Percentiles rank a stretch among this genome's conserved stretches.
Conservation (phyloP, 1,140 invertebrate species). For the Ooceraea biroi region DNA sequence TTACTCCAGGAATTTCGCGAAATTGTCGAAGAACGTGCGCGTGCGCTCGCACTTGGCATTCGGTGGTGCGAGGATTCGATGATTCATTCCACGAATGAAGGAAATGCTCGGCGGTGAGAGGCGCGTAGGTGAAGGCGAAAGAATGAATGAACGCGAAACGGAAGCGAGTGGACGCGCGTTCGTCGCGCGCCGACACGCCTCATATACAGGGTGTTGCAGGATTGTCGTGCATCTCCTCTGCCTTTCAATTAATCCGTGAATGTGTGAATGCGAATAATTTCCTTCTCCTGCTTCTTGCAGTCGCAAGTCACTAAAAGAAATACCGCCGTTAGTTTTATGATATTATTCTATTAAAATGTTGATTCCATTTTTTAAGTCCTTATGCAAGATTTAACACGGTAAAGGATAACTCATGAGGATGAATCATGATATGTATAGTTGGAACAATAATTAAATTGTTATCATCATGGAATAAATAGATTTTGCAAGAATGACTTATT, state of each 20-base stretch:
- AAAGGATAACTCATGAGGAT: no score
- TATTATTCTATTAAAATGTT: no score
- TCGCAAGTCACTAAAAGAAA: no score
- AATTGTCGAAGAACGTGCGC: slow-evolving; percentile 14
- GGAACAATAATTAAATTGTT: no score
- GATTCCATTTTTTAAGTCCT: no score
- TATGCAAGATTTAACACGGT: no score
- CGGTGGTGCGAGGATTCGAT: slow-evolving; percentile 51
- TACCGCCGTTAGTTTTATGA: no score
- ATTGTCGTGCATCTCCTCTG: background rate
- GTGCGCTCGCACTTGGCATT: background rate
- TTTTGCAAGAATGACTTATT: no score
- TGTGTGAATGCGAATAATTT: no score
- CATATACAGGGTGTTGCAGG: slow-evolving; percentile 21
- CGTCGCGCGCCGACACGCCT: slow-evolving; percentile 45
- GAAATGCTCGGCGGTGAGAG: slow-evolving; percentile 61
- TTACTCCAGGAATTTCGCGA: slow-evolving; percentile 2
- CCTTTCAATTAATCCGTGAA: background rate
- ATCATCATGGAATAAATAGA: no score
- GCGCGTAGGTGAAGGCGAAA: slow-evolving; percentile 68
- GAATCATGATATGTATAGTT: no score
- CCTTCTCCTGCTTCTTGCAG: no score
- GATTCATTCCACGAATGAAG: slow-evolving; percentile 68
- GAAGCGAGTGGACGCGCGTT: slow-evolving; percentile 68
- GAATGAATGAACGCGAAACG: slow-evolving; percentile 74